Percentiles rank a stretch among this genome's conserved stretches.
Evolutionary conservation across 2,888 invertebrate genomes (phyloP).

Genomic region (Elmis aenea): DNA sequence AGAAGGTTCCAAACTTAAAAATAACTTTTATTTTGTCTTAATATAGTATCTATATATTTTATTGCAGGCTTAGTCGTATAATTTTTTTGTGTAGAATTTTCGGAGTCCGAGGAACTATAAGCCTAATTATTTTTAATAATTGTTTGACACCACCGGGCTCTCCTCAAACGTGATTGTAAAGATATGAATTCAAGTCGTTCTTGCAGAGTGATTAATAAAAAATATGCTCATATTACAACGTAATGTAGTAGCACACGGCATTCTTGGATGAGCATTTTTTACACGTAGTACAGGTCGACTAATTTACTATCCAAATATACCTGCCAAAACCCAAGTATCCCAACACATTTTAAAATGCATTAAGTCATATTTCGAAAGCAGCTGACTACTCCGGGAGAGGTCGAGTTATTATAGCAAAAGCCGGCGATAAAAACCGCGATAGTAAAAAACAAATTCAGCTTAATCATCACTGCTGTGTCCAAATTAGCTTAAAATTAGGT

Average conservation of each 20-base stretch:
- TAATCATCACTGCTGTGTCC: constrained; percentile 13
- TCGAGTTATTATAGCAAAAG: constrained; percentile 14
- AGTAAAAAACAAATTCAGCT: constrained; percentile 11
- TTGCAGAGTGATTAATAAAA: too few relatives aligned
- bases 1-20: too few relatives aligned
- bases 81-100: too few relatives aligned
- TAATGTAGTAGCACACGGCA: constrained; percentile 23
- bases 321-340: constrained; percentile 15
- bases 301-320: constrained; percentile 20
- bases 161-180: too few relatives aligned
- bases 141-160: too few relatives aligned
- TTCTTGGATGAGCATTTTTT: constrained; percentile 14
- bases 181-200: too few relatives aligned
- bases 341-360: constrained; percentile 27
- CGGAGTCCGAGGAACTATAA: too few relatives aligned
- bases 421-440: constrained; percentile 19
- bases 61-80: too few relatives aligned
- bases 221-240: constrained; percentile 22
- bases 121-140: too few relatives aligned
- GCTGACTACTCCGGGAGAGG: constrained; percentile 20
- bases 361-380: constrained; percentile 23
- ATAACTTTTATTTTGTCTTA: too few relatives aligned
- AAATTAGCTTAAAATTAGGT: constrained; percentile 15
- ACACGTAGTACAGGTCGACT: constrained; percentile 15
- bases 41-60: too few relatives aligned